Base-by-base conservation (phyloP, 2,888 invertebrate species). In the Acanthosoma haemorrhoidale region DNA sequence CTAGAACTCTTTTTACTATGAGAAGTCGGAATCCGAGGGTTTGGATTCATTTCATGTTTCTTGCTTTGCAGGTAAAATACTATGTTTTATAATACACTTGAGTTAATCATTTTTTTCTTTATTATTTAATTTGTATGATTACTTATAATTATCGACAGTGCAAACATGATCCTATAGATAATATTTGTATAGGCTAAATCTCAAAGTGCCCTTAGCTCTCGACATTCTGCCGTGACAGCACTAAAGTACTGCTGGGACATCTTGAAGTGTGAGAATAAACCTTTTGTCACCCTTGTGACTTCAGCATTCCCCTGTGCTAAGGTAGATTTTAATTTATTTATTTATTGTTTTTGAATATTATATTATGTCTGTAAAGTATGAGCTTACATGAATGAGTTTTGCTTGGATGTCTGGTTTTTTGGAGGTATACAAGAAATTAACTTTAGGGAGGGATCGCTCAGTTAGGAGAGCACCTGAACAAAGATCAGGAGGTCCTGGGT, bases 41-140 rank as follows among this genome's bases (percentile, higher is more conserved):
- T 51, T 96, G 96, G 96, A 91, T 96, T 74, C 96, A 96, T 82
- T 85, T 96, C 63, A 96, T 96, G 94, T 96, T 96, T 81, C 86
- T 96, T 66, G 92, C 94, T 73, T 86, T 95, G 73, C 94, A 94
- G 83, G 73, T 73, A 61, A 16, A 21, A 3, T 9, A 25, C 9
- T 21, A 9, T 25, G 21, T 11, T 25, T 25, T 16, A n/a, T 25
- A 21, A 21, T 51, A 11, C 51, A 1, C 25, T 4, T 3, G 18
- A 51, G 13, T 25, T 11, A 25, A 25, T 25, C 4, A 25, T 57
- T 39, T 25, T 39, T 15, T 68, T 13, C 16, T 2, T 25, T 38
- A 15, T 39, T n/a, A 1, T 43, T 25, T 58, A 32, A 32, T 32
- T 32, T 32, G 4, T 32, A 9, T 32, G 9, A 6, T 32, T 32